Percentiles rank a stretch among this genome's conserved stretches.
phyloP scores from a whole-genome alignment of 2,797 vertebrate species.

The Helicolenus hilgendorfi region DNA sequence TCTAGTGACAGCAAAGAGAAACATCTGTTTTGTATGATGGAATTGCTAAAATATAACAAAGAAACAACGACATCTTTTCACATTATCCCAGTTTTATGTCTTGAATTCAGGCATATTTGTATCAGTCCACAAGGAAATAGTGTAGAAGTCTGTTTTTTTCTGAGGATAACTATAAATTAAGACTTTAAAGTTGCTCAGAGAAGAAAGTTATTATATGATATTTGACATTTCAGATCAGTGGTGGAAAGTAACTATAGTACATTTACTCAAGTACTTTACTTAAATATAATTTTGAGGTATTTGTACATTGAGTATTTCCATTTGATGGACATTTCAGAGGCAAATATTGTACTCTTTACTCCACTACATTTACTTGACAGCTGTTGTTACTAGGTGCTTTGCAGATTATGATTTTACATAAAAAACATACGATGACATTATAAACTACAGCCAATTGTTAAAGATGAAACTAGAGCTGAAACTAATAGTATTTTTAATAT shows the following conservation, averaged over 20 bases:
- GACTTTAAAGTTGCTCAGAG: neutral
- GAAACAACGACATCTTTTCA: neutral
- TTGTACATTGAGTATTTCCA: neutral
- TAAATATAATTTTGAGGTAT: neutral
- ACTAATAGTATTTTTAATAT: neutral
- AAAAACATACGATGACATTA: too few species aligned
- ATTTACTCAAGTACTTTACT: neutral
- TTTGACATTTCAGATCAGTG: neutral
- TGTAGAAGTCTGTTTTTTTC: neutral
- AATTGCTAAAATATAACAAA: neutral
- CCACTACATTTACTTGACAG: neutral
- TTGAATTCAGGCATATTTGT: neutral
- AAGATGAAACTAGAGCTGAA: neutral
- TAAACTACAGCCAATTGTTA: neutral
- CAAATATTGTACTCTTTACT: too few species aligned
- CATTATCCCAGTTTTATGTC: neutral
- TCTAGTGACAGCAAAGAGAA: neutral
- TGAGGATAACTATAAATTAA: neutral
- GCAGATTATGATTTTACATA: neutral
- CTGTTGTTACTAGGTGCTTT: neutral
- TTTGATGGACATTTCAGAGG: neutral
- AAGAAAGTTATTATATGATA: neutral
- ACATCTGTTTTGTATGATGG: neutral
- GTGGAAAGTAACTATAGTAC: neutral
- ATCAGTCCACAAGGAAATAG: neutral